These are phyloP conservation scores for Stenotaenia linearis DNA, from an alignment of 2,888 invertebrate genomes.

Conservation along the genomic window DNA sequence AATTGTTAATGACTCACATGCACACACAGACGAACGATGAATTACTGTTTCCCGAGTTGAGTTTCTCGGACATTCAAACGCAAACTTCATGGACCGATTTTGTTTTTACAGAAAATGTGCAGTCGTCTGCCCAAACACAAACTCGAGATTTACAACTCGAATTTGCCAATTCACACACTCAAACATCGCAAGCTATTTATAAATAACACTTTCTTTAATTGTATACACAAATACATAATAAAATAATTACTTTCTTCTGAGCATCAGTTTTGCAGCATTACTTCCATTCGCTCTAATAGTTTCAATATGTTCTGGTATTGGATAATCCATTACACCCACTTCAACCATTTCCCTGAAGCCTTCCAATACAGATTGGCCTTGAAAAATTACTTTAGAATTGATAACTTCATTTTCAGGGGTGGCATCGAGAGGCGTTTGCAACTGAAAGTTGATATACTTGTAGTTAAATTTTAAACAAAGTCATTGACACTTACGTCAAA, in stretches of 20 bases:
- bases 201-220: not conserved
- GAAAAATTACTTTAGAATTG: not conserved
- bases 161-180: slow-evolving; percentile 22
- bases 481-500: not conserved
- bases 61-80: slow-evolving; percentile 29
- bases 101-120: not conserved
- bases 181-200: slow-evolving; percentile 1
- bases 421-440: not conserved
- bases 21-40: slow-evolving; percentile 11
- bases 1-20: slow-evolving; percentile 14
- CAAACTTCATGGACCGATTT: slow-evolving; percentile 19
- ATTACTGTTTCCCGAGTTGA: slow-evolving; percentile 14
- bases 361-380: not conserved
- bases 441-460: not conserved
- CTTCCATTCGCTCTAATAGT: not conserved
- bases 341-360: not conserved
- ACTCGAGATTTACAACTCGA: not conserved
- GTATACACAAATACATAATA: not conserved
- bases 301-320: not conserved
- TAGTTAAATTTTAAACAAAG: not conserved
- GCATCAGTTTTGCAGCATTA: not conserved
- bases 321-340: not conserved
- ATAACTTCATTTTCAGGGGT: not conserved
- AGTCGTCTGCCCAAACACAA: not conserved
- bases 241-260: not conserved